These are phyloP conservation scores for Neoitamus cyanurus DNA, from an alignment of 2,888 invertebrate species.

Conservation along the genomic window DNA sequence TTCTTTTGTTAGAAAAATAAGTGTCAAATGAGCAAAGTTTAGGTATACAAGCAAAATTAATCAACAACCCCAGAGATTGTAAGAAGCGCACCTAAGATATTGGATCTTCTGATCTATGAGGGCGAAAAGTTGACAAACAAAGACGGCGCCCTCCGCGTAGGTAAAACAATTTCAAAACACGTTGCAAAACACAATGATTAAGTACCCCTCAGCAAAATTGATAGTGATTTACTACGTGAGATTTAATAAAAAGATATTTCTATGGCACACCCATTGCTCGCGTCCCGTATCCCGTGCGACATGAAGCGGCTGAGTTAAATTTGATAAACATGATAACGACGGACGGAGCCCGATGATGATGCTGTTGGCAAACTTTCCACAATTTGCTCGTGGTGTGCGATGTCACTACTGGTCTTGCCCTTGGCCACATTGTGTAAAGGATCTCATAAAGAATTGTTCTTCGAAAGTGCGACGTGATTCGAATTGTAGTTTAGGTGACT, in stretches of 20 bases:
- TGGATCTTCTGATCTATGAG: neutral
- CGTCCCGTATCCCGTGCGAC: neutral
- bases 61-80: neutral
- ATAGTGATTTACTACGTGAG: conserved; percentile 18
- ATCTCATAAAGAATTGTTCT: conserved; percentile 10
- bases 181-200: neutral
- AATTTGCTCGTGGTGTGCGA: neutral
- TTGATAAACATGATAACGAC: neutral
- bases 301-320: neutral
- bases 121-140: neutral
- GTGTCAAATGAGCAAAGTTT: neutral
- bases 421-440: neutral
- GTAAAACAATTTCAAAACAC: neutral
- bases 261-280: neutral
- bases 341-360: neutral
- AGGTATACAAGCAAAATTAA: neutral
- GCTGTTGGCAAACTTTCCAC: neutral
- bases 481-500: neutral
- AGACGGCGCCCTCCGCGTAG: neutral
- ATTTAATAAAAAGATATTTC: conserved; percentile 19
- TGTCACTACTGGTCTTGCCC: neutral
- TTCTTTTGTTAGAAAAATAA: neutral
- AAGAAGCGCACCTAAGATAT: neutral
- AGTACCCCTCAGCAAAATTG: conserved; percentile 6
- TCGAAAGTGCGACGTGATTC: conserved; percentile 9